Conservation (phyloP, 2,888 invertebrate species). For the Iselma pallidipennis region DNA sequence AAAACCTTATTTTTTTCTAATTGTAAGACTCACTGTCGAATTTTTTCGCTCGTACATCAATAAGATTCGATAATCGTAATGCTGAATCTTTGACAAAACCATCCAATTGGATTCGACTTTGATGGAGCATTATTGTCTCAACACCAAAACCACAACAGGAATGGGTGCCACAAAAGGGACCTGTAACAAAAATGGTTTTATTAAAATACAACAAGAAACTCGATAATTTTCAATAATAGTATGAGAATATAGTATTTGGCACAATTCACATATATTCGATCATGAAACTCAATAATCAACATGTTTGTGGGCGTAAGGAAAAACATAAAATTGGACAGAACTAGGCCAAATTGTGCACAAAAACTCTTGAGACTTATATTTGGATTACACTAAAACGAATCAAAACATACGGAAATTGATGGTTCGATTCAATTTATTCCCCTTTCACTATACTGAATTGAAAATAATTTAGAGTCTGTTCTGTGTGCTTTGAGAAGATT, state of each 20-base stretch:
- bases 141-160: conserved; percentile 70
- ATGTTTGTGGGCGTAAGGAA: neutral
- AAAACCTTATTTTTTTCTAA: neutral
- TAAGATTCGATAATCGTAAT: conserved; percentile 71
- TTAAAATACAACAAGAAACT: conserved; percentile 3
- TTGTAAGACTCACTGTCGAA: conserved; percentile 77
- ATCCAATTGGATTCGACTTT: conserved; percentile 75
- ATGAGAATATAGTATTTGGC: neutral
- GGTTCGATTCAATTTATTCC: too few species aligned
- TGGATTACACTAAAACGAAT: too few species aligned
- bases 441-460: too few species aligned
- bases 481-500: too few species aligned
- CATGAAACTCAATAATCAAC: neutral
- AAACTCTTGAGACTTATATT: too few species aligned
- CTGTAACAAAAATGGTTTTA: conserved; percentile 57
- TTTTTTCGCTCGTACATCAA: conserved; percentile 76
- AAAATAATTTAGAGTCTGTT: too few species aligned
- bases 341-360: too few species aligned
- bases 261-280: neutral
- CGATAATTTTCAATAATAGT: too few species aligned
- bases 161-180: conserved; percentile 56
- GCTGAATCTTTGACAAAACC: conserved; percentile 75
- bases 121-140: conserved; percentile 71
- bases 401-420: too few species aligned
- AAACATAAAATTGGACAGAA: too few species aligned